A percentile compares a stretch with the other conserved stretches of the same genome.
Evolutionary conservation across 2,888 invertebrate genomes (phyloP).

Genomic region (Isotomurus palustris): DNA sequence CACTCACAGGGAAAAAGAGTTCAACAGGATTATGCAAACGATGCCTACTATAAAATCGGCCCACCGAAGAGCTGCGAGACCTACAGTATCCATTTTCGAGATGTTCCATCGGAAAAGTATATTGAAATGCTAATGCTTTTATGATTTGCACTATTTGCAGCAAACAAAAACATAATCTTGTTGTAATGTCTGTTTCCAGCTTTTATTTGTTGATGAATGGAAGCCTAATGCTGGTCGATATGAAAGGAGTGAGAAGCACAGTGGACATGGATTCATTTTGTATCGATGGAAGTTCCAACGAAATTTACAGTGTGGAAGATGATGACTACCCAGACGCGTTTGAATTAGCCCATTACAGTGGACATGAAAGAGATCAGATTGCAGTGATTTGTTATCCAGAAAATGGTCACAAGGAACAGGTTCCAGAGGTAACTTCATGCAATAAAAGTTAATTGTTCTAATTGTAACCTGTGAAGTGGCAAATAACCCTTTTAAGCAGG

Average conservation of each 20-base stretch:
- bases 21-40: background rate
- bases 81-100: slow-evolving; percentile 31
- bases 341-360: slow-evolving; percentile 34
- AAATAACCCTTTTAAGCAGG: no score
- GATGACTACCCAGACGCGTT: slow-evolving; percentile 30
- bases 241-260: slow-evolving; percentile 50
- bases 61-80: slow-evolving; percentile 31
- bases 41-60: slow-evolving; percentile 36
- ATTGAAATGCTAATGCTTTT: background rate
- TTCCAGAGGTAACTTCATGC: slow-evolving; percentile 25
- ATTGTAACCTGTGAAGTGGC: no score
- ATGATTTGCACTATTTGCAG: background rate
- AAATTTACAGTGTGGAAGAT: slow-evolving; percentile 9
- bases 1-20: slow-evolving; percentile 17
- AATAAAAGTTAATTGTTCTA: background rate
- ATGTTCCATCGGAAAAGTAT: slow-evolving; percentile 39
- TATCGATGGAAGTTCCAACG: slow-evolving; percentile 48
- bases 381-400: slow-evolving; percentile 41
- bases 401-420: slow-evolving; percentile 17
- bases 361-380: slow-evolving; percentile 38
- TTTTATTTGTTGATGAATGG: slow-evolving; percentile 40
- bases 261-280: slow-evolving; percentile 53
- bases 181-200: slow-evolving; percentile 15
- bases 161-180: background rate
- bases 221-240: slow-evolving; percentile 36